These are phyloP conservation scores for Hipparchia semele DNA, from an alignment of 2,888 invertebrate species.

Conservation along the genomic window DNA sequence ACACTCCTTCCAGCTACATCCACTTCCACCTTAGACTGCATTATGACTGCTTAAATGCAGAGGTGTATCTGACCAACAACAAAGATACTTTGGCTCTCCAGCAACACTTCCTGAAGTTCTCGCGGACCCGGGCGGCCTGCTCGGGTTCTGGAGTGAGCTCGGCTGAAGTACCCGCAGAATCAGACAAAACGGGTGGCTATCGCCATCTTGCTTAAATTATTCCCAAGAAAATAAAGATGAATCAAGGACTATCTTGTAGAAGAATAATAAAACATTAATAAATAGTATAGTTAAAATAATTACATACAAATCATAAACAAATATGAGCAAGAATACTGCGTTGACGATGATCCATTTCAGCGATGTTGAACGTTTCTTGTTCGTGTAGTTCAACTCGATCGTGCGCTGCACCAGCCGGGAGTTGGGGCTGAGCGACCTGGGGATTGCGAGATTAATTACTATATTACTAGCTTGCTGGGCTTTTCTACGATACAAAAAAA, in stretches of 20 bases:
- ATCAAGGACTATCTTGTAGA: too few relatives aligned
- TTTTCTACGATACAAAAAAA: background rate
- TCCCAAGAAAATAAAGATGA: too few relatives aligned
- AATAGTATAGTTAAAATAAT: background rate
- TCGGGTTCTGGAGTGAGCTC: too few relatives aligned
- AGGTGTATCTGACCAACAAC: too few relatives aligned
- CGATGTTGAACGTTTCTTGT: conserved; percentile 75
- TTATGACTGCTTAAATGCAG: too few relatives aligned
- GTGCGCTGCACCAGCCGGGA: conserved; percentile 79
- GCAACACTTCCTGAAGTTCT: too few relatives aligned
- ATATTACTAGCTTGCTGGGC: background rate
- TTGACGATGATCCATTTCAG: conserved; percentile 85
- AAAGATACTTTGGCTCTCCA: too few relatives aligned
- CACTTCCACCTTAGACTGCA: background rate
- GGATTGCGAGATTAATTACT: conserved; percentile 5
- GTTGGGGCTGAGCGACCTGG: conserved; percentile 60
- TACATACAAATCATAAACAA: conserved; percentile 85
- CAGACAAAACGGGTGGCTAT: too few relatives aligned
- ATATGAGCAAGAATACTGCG: conserved; percentile 74
- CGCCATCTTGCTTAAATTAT: too few relatives aligned
- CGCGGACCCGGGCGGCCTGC: too few relatives aligned
- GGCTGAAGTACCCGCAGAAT: too few relatives aligned
- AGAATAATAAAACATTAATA: too few relatives aligned
- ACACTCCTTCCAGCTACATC: background rate
- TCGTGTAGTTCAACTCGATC: conserved; percentile 77